Conservation (phyloP, 2,797 vertebrate genomes). For the Gallirallus australis region DNA sequence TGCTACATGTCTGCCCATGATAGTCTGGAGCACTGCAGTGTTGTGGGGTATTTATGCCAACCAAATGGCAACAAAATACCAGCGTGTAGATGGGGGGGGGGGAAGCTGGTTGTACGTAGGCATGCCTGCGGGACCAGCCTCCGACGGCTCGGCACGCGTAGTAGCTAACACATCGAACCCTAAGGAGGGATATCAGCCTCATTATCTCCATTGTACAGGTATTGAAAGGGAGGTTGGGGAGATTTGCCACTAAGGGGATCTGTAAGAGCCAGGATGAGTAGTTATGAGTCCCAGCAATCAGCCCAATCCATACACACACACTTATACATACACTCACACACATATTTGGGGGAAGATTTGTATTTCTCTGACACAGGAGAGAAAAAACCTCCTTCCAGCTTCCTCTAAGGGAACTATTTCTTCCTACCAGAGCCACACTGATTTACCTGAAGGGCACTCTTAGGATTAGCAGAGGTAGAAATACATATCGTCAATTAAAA, state of each 20-base stretch:
- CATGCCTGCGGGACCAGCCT: background rate
- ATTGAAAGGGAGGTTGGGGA: background rate
- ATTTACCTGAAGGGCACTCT: slow-evolving; percentile 10
- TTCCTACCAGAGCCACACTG: background rate
- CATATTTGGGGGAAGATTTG: background rate
- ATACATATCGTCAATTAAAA: slow-evolving; percentile 1
- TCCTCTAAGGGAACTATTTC: slow-evolving; percentile 8
- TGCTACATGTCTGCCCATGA: background rate
- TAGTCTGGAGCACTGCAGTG: background rate
- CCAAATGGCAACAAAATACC: slow-evolving; percentile 29
- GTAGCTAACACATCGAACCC: accelerated
- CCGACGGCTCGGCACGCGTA: accelerated
- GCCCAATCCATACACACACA: background rate
- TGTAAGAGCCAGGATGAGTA: background rate
- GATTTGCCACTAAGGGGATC: background rate
- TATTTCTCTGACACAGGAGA: background rate
- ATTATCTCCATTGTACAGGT: background rate
- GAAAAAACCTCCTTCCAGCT: background rate
- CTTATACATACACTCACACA: too few relatives aligned
- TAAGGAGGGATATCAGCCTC: background rate
- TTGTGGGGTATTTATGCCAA: slow-evolving; percentile 21
- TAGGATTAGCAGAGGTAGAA: background rate
- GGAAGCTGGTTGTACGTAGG: background rate
- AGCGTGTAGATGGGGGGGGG: background rate
- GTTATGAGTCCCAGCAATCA: background rate